Conservation (phyloP, 2,888 invertebrate species). For the Drosophila mimetica region DNA sequence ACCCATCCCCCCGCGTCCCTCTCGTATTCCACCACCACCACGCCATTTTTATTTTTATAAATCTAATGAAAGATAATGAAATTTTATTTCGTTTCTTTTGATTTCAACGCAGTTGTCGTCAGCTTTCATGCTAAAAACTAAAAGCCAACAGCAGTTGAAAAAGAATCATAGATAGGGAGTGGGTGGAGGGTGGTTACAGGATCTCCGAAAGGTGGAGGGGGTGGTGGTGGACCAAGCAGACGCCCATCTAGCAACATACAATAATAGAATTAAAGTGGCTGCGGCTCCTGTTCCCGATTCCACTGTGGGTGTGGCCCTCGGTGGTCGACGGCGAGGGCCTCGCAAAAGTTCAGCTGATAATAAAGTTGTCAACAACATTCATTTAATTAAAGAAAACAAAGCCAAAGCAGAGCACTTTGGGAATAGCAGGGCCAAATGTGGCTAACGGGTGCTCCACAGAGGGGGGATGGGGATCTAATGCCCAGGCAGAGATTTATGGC, state of each 20-base stretch:
- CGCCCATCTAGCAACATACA: slow-evolving; percentile 56
- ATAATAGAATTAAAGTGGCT: slow-evolving; percentile 79
- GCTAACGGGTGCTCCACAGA: neutral
- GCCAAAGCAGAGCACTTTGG: slow-evolving; percentile 64
- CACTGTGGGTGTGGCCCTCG: slow-evolving; percentile 24
- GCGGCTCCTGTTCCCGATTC: slow-evolving; percentile 29
- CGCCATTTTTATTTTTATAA: slow-evolving; percentile 72
- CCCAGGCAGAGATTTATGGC: slow-evolving; percentile 70
- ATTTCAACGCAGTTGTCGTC: slow-evolving; percentile 70
- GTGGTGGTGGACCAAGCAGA: neutral
- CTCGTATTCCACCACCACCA: slow-evolving; percentile 29
- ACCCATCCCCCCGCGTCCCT: neutral
- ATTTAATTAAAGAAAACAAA: slow-evolving; percentile 82
- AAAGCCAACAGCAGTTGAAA: slow-evolving; percentile 67
- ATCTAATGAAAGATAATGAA: slow-evolving; percentile 81
- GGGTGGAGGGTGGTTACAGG: neutral
- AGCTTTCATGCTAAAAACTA: slow-evolving; percentile 65
- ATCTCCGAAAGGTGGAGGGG: neutral
- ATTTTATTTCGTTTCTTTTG: slow-evolving; percentile 76
- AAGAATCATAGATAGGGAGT: slow-evolving; percentile 50
- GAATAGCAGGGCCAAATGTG: slow-evolving; percentile 51
- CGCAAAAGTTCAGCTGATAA: slow-evolving; percentile 77
- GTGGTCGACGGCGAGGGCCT: slow-evolving; percentile 32
- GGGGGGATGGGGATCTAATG: slow-evolving; percentile 38
- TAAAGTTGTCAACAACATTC: slow-evolving; percentile 82